Percentiles rank a stretch among this genome's conserved stretches.
phyloP scores from a whole-genome alignment of 2,797 vertebrate genomes.

The Anableps anableps region DNA sequence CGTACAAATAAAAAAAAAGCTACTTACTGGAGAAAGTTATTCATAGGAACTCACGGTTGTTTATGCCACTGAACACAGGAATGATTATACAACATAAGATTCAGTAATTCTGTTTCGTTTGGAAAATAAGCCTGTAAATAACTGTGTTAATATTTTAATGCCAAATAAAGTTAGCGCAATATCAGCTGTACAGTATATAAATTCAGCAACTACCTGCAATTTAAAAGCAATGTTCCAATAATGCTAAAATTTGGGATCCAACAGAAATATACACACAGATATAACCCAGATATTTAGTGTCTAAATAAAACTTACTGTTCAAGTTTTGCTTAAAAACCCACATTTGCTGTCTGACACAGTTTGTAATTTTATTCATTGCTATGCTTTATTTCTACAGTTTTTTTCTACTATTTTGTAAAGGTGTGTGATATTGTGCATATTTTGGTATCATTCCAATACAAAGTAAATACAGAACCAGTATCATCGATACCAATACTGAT shows the following conservation, averaged over 20 bases:
- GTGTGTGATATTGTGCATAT: too few species aligned
- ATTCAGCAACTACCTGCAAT: background rate
- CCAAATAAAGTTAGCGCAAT: background rate
- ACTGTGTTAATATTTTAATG: background rate
- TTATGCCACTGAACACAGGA: background rate
- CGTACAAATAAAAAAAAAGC: conserved; percentile 30
- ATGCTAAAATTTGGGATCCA: background rate
- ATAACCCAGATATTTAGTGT: too few species aligned
- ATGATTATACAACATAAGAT: background rate
- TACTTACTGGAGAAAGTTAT: conserved; percentile 27
- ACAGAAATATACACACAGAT: background rate
- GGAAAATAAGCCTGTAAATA: background rate
- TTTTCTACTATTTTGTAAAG: too few species aligned
- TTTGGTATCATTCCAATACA: too few species aligned
- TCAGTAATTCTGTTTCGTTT: background rate
- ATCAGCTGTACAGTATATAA: background rate
- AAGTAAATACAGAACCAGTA: too few species aligned
- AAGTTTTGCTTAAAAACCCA: too few species aligned
- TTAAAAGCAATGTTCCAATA: background rate
- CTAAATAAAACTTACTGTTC: too few species aligned
- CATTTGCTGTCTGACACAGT: too few species aligned
- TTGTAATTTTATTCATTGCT: too few species aligned
- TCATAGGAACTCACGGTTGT: background rate
- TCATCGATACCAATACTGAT: too few species aligned
- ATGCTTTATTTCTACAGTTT: too few species aligned